Percentiles rank a stretch among this genome's conserved stretches.
These are phyloP conservation scores for Oncorhynchus nerka DNA, from an alignment of 2,113 vertebrate species.

Conservation along the genomic window DNA sequence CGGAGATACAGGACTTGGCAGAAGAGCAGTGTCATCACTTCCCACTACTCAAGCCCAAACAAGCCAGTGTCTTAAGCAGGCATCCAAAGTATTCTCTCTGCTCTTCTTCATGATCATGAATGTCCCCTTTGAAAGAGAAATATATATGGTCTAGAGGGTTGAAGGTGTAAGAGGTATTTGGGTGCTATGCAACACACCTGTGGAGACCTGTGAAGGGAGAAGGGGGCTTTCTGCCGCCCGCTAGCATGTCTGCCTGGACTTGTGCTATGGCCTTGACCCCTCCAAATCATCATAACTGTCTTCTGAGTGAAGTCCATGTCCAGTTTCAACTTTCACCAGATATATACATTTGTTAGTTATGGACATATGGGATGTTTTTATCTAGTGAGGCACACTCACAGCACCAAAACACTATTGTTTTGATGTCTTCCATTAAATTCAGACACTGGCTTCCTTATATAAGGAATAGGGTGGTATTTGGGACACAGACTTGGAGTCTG, in stretches of 20 bases:
- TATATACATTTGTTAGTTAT: not conserved
- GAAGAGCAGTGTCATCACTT: slow-evolving; percentile 16
- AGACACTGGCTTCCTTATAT: slow-evolving; percentile 25
- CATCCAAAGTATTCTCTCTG: slow-evolving; percentile 50
- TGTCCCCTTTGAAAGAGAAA: not conserved
- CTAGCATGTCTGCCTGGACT: not conserved
- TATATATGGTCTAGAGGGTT: slow-evolving; percentile 10
- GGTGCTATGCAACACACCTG: not conserved
- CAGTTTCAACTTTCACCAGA: not conserved
- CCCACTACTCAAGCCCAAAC: slow-evolving; percentile 54
- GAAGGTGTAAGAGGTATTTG: slow-evolving; percentile 33
- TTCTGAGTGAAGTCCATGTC: too few species aligned
- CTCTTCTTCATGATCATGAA: slow-evolving; percentile 15
- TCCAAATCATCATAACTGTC: not conserved
- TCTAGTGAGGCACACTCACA: slow-evolving; percentile 13
- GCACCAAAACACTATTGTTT: slow-evolving; percentile 8
- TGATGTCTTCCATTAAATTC: not conserved
- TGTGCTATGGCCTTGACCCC: not conserved
- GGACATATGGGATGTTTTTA: not conserved
- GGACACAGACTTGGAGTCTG: too few species aligned
- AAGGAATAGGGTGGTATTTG: not conserved
- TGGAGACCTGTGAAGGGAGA: not conserved
- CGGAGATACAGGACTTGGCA: not conserved
- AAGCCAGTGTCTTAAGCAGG: slow-evolving; percentile 47
- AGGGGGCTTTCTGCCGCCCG: not conserved